These are phyloP conservation scores for Spilosoma lubricipeda DNA, from an alignment of 2,888 invertebrate genomes.

Conservation along the genomic window DNA sequence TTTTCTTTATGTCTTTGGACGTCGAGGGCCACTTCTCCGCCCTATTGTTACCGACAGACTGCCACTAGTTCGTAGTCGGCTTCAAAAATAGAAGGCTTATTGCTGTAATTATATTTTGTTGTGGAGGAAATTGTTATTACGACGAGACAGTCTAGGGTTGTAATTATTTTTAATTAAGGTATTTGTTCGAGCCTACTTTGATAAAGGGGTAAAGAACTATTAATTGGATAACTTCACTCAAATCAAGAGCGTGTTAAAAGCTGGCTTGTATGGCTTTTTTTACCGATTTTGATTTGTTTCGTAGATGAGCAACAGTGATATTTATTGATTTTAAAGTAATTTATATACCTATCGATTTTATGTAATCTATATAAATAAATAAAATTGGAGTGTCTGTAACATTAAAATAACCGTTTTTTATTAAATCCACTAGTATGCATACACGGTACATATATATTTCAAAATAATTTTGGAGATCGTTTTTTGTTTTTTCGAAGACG, in stretches of 20 bases:
- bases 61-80: slow-evolving; percentile 23
- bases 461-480: too few species aligned
- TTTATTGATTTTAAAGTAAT: too few species aligned
- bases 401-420: too few species aligned
- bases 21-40: slow-evolving; percentile 28
- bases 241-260: not conserved
- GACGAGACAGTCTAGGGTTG: not conserved
- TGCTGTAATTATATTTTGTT: slow-evolving; percentile 5
- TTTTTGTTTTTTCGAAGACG: too few species aligned
- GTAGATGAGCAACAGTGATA: too few species aligned
- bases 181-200: not conserved
- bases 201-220: not conserved
- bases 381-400: too few species aligned
- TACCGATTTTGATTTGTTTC: not conserved
- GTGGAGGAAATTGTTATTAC: not conserved
- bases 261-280: not conserved
- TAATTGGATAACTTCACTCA: not conserved
- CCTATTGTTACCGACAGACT: slow-evolving; percentile 34
- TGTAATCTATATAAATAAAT: too few species aligned
- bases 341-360: too few species aligned
- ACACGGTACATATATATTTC: too few species aligned
- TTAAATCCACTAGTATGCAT: too few species aligned
- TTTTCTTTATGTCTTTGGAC: slow-evolving; percentile 15
- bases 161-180: slow-evolving; percentile 7
- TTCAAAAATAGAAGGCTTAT: slow-evolving; percentile 30